These are phyloP conservation scores for Gymnoscelis rufifasciata DNA, from an alignment of 2,888 invertebrate species.

Conservation along the genomic window DNA sequence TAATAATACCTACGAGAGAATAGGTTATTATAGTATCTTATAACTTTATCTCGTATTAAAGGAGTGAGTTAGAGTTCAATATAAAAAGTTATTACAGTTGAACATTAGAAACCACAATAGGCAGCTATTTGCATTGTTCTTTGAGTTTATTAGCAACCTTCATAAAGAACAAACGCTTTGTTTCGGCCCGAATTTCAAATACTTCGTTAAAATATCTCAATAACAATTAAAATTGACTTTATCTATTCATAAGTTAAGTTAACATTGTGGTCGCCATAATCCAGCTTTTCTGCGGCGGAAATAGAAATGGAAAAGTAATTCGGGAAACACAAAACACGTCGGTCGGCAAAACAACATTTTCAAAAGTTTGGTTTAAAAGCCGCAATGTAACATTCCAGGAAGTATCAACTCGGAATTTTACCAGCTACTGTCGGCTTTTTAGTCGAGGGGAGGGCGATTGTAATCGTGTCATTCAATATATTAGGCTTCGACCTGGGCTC, in stretches of 20 bases:
- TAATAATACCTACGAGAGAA: no score
- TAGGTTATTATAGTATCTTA: no score
- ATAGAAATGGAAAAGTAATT: conserved; percentile 53
- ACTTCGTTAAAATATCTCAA: conserved; percentile 31
- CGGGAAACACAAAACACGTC: conserved; percentile 44
- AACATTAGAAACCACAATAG: conserved; percentile 22
- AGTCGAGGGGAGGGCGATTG: neutral
- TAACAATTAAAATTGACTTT: conserved; percentile 38
- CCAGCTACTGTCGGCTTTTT: conserved; percentile 36
- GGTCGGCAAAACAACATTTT: conserved; percentile 51
- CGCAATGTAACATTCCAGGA: conserved; percentile 39
- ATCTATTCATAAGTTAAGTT: conserved; percentile 40
- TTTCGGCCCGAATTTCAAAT: conserved; percentile 25
- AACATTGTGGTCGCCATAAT: conserved; percentile 33
- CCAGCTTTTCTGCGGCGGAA: conserved; percentile 38
- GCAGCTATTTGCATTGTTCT: conserved; percentile 19
- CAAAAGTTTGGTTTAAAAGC: conserved; percentile 50
- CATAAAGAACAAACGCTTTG: conserved; percentile 27
- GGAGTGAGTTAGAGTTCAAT: conserved; percentile 1
- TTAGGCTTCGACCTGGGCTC: no score
- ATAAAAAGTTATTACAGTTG: conserved; percentile 10
- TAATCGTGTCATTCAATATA: no score
- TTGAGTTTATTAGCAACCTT: conserved; percentile 27
- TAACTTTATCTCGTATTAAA: no score
- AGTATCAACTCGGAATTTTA: conserved; percentile 39